Conservation (phyloP, 2,888 invertebrate genomes). For the Aelia acuminata region DNA sequence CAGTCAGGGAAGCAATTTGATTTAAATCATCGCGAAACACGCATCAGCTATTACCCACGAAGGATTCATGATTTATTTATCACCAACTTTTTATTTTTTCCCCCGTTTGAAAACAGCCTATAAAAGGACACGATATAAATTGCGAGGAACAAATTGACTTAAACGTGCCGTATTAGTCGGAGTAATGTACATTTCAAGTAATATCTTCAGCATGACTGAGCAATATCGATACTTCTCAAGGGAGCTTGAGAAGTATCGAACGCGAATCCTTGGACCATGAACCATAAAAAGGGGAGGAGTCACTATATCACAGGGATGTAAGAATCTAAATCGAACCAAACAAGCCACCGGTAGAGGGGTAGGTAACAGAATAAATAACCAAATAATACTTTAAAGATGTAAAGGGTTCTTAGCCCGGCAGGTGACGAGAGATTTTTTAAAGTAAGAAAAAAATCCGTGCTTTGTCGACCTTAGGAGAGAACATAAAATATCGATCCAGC, state of each 20-base stretch:
- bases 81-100: not conserved
- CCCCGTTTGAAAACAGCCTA: not conserved
- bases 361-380: too few species aligned
- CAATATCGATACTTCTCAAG: not conserved
- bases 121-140: not conserved
- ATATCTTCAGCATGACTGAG: not conserved
- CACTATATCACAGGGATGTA: too few species aligned
- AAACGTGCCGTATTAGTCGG: not conserved
- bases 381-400: too few species aligned
- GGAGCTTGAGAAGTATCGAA: not conserved
- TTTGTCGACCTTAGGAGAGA: too few species aligned
- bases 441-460: too few species aligned
- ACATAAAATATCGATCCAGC: too few species aligned
- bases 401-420: too few species aligned
- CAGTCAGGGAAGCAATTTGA: not conserved
- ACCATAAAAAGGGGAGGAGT: not conserved
- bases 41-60: not conserved
- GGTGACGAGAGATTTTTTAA: too few species aligned
- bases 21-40: conserved; percentile 26
- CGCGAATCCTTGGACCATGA: too few species aligned
- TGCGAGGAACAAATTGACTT: not conserved
- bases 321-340: too few species aligned
- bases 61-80: conserved; percentile 19
- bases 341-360: too few species aligned
- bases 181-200: not conserved